Percentiles rank a stretch among this genome's conserved stretches.
phyloP scores from a whole-genome alignment of 2,797 vertebrate species.

The Rhabdomys pumilio region DNA sequence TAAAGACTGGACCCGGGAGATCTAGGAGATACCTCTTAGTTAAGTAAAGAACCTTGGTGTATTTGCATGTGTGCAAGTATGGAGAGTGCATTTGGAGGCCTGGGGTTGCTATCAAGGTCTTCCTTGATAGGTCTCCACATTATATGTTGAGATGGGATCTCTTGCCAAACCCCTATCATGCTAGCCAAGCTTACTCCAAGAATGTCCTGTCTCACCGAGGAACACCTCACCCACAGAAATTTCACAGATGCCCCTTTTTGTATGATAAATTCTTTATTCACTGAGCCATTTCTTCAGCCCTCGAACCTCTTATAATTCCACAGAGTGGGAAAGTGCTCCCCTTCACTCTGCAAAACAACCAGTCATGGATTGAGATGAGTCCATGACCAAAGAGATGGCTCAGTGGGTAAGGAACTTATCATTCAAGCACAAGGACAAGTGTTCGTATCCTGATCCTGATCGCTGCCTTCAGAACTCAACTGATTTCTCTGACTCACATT shows the following conservation, averaged over 20 bases:
- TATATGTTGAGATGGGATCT: not conserved
- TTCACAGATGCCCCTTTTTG: not conserved
- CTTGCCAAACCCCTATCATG: not conserved
- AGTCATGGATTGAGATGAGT: not conserved
- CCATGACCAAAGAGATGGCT: not conserved
- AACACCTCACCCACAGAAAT: not conserved
- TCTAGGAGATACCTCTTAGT: not conserved
- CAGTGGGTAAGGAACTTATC: not conserved
- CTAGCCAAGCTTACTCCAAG: not conserved
- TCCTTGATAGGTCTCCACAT: not conserved
- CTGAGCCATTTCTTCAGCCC: not conserved
- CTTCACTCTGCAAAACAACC: not conserved
- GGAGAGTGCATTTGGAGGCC: not conserved
- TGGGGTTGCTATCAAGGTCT: not conserved
- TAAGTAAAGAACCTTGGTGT: conserved; percentile 5
- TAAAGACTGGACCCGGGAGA: not conserved
- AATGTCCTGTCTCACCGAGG: not conserved
- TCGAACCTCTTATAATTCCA: not conserved
- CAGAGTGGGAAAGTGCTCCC: not conserved
- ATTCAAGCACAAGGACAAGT: not conserved
- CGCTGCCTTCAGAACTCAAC: not conserved
- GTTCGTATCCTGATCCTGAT: not conserved
- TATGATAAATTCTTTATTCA: not conserved
- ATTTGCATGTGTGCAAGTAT: not conserved
- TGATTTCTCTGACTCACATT: not conserved